Conservation (phyloP, 1,140 invertebrate species). For the Drosophila trapezifrons region DNA sequence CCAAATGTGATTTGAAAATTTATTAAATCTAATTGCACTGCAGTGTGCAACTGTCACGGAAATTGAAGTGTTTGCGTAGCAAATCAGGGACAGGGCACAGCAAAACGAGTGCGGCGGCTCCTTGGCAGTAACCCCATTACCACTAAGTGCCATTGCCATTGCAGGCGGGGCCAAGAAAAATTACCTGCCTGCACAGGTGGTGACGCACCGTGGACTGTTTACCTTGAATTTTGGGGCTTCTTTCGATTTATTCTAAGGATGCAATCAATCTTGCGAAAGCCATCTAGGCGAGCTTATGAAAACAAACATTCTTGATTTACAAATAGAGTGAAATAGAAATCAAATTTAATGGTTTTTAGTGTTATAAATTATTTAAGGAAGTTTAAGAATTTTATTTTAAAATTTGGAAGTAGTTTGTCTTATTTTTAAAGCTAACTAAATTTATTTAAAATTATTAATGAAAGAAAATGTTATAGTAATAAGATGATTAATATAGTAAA, state of each 20-base stretch:
- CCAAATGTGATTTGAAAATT: constrained; percentile 36
- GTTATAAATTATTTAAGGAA: neutral
- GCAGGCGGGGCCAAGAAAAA: constrained; percentile 43
- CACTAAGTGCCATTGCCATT: constrained; percentile 64
- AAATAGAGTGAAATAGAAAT: neutral
- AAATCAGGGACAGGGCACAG: constrained; percentile 40
- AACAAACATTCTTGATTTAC: constrained; percentile 9
- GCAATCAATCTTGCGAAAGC: constrained; percentile 7
- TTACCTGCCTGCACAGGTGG: constrained; percentile 32
- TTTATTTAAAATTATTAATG: too few species aligned
- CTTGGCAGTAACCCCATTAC: constrained; percentile 65
- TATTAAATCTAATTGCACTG: constrained; percentile 67
- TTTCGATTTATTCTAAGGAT: neutral
- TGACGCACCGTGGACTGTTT: constrained; percentile 25
- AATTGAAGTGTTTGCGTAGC: constrained; percentile 58
- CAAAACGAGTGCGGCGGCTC: constrained; percentile 43
- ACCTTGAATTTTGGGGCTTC: neutral
- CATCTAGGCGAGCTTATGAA: constrained; percentile 7
- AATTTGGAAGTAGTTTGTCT: too few species aligned
- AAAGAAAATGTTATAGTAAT: too few species aligned
- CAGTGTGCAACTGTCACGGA: constrained; percentile 54
- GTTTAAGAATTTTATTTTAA: neutral
- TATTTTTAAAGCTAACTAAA: too few species aligned
- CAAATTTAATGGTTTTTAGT: neutral
- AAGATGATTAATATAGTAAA: too few species aligned